A percentile compares a stretch with the other conserved stretches of the same genome.
These are phyloP conservation scores for Cecropterus lyciades DNA, from an alignment of 1,140 invertebrate species.

Conservation along the genomic window DNA sequence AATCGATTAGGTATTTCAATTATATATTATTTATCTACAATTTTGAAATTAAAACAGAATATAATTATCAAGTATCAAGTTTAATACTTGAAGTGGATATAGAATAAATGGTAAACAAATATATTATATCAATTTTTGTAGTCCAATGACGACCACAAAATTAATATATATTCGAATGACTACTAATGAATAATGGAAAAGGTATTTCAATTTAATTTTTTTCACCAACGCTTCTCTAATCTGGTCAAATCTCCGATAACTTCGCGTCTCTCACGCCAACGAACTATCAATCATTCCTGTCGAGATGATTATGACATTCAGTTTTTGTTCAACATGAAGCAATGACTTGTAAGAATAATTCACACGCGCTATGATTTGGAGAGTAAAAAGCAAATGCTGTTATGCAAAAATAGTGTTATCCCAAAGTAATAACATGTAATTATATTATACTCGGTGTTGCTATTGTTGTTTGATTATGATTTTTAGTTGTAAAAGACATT, in stretches of 20 bases:
- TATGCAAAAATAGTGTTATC: background rate
- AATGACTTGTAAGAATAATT: conserved; percentile 12
- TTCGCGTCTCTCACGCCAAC: conserved; percentile 42
- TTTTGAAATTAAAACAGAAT: no score
- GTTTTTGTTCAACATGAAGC: conserved; percentile 37
- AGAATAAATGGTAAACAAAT: no score
- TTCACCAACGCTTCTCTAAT: conserved; percentile 7
- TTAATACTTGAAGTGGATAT: no score
- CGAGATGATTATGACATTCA: conserved; percentile 43
- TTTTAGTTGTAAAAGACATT: no score
- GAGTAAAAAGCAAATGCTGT: background rate
- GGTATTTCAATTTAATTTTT: conserved; percentile 1
- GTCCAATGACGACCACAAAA: no score
- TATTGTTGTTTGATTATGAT: background rate
- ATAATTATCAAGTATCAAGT: no score
- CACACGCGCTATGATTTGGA: conserved; percentile 10
- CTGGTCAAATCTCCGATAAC: conserved; percentile 25
- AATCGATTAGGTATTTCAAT: no score
- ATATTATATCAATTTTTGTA: no score
- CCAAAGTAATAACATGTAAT: background rate
- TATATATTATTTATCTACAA: no score
- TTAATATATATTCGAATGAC: no score
- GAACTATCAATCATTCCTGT: conserved; percentile 44
- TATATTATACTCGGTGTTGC: background rate
- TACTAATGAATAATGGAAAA: background rate